Percentiles rank a stretch among this genome's conserved stretches.
These are phyloP conservation scores for Tipula helvola DNA, from an alignment of 2,888 invertebrate species.

Conservation along the genomic window DNA sequence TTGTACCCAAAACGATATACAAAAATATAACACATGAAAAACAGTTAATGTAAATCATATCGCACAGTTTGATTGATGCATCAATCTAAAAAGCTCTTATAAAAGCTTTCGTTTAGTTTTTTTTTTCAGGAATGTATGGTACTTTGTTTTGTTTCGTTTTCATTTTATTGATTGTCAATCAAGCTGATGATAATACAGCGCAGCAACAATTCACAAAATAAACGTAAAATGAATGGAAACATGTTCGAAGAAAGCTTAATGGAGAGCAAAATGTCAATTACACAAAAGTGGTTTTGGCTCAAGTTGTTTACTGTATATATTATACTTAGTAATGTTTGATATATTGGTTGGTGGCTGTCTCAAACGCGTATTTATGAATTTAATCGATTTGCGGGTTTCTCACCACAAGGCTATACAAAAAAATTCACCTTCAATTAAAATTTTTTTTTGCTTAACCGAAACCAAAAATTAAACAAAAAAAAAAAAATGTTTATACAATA, in stretches of 20 bases:
- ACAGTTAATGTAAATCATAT: neutral
- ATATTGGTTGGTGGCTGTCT: neutral
- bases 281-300: neutral
- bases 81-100: neutral
- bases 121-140: neutral
- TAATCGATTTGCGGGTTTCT: neutral
- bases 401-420: neutral
- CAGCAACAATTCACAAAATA: neutral
- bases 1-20: neutral
- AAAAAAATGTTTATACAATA: neutral
- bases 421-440: neutral
- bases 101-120: neutral
- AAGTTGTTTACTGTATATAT: neutral
- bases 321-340: too few species aligned
- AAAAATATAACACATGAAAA: neutral
- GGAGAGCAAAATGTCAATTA: neutral
- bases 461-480: neutral
- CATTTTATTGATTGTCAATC: neutral
- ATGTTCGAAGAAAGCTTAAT: neutral
- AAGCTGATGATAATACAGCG: neutral
- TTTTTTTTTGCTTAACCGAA: neutral
- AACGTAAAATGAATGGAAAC: neutral
- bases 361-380: neutral
- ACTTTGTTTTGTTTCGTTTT: neutral
- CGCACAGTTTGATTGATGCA: neutral